phyloP scores from a whole-genome alignment of 2,113 vertebrate species.

The Dicaeum eximium region DNA sequence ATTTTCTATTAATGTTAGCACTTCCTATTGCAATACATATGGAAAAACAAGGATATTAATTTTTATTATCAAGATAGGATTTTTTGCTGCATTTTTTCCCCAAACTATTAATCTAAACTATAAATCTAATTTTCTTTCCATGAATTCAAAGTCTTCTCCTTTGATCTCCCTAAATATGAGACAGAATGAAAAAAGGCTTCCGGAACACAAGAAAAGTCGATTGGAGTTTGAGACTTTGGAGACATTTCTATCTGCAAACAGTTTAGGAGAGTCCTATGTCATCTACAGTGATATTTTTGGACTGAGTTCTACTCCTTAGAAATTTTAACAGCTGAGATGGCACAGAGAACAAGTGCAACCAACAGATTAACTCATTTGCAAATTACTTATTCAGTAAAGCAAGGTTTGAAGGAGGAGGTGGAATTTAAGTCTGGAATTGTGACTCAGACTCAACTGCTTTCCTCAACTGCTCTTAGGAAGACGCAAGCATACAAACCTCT shows the following conservation, averaged over 20 bases:
- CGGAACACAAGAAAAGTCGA: neutral
- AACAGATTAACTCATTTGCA: conserved; percentile 13
- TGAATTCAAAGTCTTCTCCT: neutral
- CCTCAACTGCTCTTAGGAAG: neutral
- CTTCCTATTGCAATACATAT: neutral
- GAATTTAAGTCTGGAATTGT: neutral
- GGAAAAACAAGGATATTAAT: neutral
- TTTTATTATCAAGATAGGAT: neutral
- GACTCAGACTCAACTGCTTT: conserved; percentile 7
- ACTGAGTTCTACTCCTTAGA: neutral
- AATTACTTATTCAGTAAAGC: conserved; percentile 5
- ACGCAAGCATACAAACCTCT: neutral
- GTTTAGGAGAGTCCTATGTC: neutral
- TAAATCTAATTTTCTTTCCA: neutral
- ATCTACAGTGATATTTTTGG: neutral
- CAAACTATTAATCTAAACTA: neutral
- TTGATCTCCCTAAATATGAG: neutral
- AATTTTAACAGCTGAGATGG: neutral
- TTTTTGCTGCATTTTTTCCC: neutral
- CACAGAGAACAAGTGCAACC: neutral
- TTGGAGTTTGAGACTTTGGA: neutral
- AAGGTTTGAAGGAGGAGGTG: conserved; percentile 21
- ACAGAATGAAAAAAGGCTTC: neutral
- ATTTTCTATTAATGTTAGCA: neutral
- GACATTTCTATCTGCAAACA: neutral